phyloP scores from a whole-genome alignment of 2,113 vertebrate species.

The Syrmaticus mikado region DNA sequence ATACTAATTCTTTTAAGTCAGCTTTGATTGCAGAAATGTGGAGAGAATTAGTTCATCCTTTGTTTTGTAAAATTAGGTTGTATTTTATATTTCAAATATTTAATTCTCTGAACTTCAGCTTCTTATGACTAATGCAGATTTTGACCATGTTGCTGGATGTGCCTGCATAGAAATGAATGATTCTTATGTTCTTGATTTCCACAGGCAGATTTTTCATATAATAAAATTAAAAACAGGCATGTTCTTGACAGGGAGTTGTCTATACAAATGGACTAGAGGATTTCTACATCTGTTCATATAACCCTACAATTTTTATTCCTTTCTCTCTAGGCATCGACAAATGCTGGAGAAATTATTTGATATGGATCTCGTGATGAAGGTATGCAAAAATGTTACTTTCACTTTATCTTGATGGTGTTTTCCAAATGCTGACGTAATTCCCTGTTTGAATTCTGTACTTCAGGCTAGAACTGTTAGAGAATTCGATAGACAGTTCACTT shows the following conservation, averaged over 20 bases:
- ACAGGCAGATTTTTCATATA: background rate
- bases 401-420: conserved; percentile 21
- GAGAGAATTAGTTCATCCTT: background rate
- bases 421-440: conserved; percentile 8
- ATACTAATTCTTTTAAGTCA: background rate
- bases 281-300: background rate
- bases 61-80: background rate
- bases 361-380: conserved; percentile 98
- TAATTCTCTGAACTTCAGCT: background rate
- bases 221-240: background rate
- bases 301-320: background rate
- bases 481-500: conserved; percentile 96
- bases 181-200: background rate
- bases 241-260: background rate
- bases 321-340: conserved; percentile 87
- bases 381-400: conserved; percentile 64
- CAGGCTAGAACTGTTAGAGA: conserved; percentile 96
- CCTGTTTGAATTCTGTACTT: conserved; percentile 52
- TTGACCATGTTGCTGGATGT: background rate
- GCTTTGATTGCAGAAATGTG: background rate
- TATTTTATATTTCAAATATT: background rate
- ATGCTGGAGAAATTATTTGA: conserved; percentile 93
- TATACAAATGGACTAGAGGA: background rate
- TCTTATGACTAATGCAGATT: background rate
- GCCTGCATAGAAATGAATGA: background rate